A percentile compares a stretch with the other conserved stretches of the same genome.
These are phyloP conservation scores for Gnatocerus cornutus DNA, from an alignment of 2,888 invertebrate genomes.

Conservation along the genomic window DNA sequence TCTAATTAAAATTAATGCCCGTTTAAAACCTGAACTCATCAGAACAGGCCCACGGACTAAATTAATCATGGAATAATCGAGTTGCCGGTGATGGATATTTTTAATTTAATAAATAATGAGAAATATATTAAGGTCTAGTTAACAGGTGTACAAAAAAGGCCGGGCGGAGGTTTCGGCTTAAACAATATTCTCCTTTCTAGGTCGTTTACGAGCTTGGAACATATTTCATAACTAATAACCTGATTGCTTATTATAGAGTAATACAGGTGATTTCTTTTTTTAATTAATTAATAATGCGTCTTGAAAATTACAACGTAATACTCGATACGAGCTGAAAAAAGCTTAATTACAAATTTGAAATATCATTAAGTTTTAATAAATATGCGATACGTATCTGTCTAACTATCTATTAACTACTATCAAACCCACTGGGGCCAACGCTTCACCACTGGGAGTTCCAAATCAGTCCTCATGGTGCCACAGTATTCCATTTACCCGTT, in stretches of 20 bases:
- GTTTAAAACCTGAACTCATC: slow-evolving; percentile 71
- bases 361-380: slow-evolving; percentile 46
- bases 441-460: background rate
- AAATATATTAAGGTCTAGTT: slow-evolving; percentile 69
- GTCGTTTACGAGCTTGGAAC: slow-evolving; percentile 47
- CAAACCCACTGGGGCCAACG: background rate
- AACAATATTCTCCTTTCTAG: slow-evolving; percentile 54
- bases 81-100: slow-evolving; percentile 69
- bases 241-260: slow-evolving; percentile 22
- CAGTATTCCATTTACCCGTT: too few species aligned
- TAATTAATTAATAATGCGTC: slow-evolving; percentile 43
- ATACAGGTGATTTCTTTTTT: slow-evolving; percentile 31
- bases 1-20: slow-evolving; percentile 71
- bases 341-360: slow-evolving; percentile 43
- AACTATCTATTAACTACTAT: slow-evolving; percentile 13
- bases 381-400: slow-evolving; percentile 20
- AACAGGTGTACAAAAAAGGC: slow-evolving; percentile 69
- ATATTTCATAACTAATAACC: slow-evolving; percentile 37
- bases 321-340: slow-evolving; percentile 15
- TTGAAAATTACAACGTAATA: slow-evolving; percentile 12
- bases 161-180: slow-evolving; percentile 55
- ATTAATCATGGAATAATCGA: slow-evolving; percentile 71
- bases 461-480: too few species aligned
- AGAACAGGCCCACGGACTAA: slow-evolving; percentile 67
- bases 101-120: slow-evolving; percentile 72